Percentiles rank a stretch among this genome's conserved stretches.
Conservation (phyloP, 2,113 vertebrate species). For the Tyto alba region DNA sequence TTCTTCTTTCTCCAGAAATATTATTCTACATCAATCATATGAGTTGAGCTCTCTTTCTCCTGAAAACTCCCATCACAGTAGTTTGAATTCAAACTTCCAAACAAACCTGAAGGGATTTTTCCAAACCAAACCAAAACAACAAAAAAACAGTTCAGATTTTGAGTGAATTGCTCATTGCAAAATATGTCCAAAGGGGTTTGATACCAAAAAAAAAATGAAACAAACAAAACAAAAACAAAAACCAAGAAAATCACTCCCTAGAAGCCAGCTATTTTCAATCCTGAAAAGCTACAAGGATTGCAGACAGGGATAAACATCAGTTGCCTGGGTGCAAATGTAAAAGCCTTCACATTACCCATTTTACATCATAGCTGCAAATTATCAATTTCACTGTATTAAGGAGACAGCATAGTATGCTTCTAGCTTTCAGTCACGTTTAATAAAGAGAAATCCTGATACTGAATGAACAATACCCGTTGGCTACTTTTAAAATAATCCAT, state of each 20-base stretch:
- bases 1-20: not conserved
- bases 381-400: slow-evolving; percentile 37
- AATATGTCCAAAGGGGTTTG: not conserved
- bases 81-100: not conserved
- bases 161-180: not conserved
- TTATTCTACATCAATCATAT: not conserved
- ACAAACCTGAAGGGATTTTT: not conserved
- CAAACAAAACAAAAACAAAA: not conserved
- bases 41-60: not conserved
- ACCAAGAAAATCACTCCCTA: not conserved
- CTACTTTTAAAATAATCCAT: slow-evolving; percentile 51
- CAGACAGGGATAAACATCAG: not conserved
- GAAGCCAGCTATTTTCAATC: not conserved
- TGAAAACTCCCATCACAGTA: not conserved
- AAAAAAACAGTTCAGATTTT: not conserved
- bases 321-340: not conserved
- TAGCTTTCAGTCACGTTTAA: slow-evolving; percentile 55
- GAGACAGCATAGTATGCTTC: not conserved
- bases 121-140: not conserved
- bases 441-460: slow-evolving; percentile 48
- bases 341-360: not conserved
- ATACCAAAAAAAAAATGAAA: not conserved
- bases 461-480: slow-evolving; percentile 22
- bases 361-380: slow-evolving; percentile 33
- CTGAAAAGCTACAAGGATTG: not conserved